Evolutionary conservation across 1,140 invertebrate genomes (phyloP).

Genomic region (Brachionus paranguensis): DNA sequence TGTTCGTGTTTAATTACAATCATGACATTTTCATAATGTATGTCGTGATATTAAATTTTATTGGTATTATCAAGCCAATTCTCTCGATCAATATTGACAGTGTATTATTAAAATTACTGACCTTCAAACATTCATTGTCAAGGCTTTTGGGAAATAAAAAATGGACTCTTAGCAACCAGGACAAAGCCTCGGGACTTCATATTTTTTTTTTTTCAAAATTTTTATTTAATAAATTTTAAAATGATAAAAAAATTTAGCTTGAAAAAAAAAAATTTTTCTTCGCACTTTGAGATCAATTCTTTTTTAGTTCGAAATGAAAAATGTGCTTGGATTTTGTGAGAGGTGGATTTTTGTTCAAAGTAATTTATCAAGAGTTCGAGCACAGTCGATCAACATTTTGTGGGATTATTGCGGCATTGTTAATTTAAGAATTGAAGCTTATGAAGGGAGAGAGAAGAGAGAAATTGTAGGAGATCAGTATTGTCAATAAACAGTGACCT

Average conservation of each 20-base stretch:
- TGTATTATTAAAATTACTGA: neutral
- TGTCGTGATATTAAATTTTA: constrained; percentile 1
- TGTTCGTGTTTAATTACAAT: neutral
- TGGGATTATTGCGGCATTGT: neutral
- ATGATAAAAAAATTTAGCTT: no score
- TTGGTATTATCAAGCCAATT: neutral
- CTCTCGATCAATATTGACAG: neutral
- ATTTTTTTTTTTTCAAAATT: neutral
- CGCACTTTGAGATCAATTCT: neutral
- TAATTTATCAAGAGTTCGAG: neutral
- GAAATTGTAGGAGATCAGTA: neutral
- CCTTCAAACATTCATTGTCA: neutral
- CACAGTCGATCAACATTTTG: neutral
- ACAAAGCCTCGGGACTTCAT: neutral
- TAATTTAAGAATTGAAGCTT: neutral
- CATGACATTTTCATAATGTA: neutral
- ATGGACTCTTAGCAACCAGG: neutral
- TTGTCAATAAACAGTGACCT: constrained; percentile 13
- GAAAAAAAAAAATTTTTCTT: neutral
- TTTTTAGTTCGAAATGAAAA: neutral
- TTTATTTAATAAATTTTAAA: no score
- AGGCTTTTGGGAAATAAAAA: neutral
- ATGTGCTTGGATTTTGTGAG: neutral
- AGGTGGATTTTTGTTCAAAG: neutral
- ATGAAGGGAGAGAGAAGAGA: neutral